Conservation (phyloP, 2,113 vertebrate genomes). For the Penelope pileata region DNA sequence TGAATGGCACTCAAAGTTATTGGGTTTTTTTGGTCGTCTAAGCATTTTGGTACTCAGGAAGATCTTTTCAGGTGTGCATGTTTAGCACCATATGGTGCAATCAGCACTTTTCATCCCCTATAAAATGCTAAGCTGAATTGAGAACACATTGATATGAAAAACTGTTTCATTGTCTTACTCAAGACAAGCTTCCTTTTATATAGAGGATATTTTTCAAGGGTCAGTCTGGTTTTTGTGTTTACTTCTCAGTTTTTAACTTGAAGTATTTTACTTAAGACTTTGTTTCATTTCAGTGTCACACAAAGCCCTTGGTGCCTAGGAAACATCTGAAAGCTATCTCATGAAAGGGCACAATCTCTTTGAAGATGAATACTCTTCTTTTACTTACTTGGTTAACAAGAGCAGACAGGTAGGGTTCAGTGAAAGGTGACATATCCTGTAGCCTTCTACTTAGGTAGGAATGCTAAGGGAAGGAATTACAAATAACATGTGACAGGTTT, state of each 20-base stretch:
- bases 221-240: not conserved
- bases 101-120: not conserved
- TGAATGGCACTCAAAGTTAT: not conserved
- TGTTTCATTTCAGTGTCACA: not conserved
- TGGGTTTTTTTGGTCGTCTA: not conserved
- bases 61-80: not conserved
- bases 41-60: not conserved
- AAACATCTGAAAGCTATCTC: not conserved
- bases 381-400: not conserved
- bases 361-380: not conserved
- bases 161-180: not conserved
- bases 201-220: not conserved
- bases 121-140: not conserved
- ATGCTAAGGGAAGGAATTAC: not conserved
- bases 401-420: conserved; percentile 24
- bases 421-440: not conserved
- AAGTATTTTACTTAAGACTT: not conserved
- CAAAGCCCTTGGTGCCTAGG: not conserved
- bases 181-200: not conserved
- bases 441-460: not conserved
- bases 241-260: not conserved
- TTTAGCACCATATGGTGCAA: not conserved
- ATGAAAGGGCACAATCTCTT: not conserved
- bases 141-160: not conserved
- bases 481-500: conserved; percentile 8